Evolutionary conservation across 2,113 vertebrate genomes (phyloP).

Genomic region (Speoplatyrhinus poulsoni): DNA sequence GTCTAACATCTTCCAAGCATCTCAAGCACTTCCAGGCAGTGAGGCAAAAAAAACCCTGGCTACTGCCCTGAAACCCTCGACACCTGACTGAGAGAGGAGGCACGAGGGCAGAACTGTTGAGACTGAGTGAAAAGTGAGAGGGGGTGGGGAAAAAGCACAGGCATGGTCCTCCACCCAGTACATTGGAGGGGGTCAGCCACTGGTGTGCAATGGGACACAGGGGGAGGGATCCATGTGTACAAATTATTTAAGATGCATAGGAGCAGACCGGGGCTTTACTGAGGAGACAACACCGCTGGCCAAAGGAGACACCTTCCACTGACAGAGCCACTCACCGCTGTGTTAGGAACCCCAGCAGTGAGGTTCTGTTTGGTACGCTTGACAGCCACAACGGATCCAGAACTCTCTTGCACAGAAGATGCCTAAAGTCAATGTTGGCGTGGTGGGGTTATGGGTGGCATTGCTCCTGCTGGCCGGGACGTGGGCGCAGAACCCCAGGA

Average conservation of each 20-base stretch:
- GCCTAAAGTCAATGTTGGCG: slow-evolving; percentile 51
- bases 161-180: slow-evolving; percentile 53
- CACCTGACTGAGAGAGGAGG: slow-evolving; percentile 39
- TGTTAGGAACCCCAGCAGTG: background rate
- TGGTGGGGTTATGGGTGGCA: slow-evolving; percentile 47
- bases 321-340: slow-evolving; percentile 9
- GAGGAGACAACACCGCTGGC: slow-evolving; percentile 55
- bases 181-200: slow-evolving; percentile 65
- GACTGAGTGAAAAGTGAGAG: slow-evolving; percentile 59
- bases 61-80: slow-evolving; percentile 35
- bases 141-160: slow-evolving; percentile 58
- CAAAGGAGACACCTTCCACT: slow-evolving; percentile 20
- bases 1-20: background rate
- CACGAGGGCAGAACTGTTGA: slow-evolving; percentile 34
- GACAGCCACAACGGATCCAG: background rate
- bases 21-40: slow-evolving; percentile 22
- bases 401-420: slow-evolving; percentile 50
- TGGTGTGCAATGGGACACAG: slow-evolving; percentile 49
- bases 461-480: slow-evolving; percentile 63
- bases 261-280: slow-evolving; percentile 61
- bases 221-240: slow-evolving; percentile 81
- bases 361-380: background rate
- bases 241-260: slow-evolving; percentile 90
- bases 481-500: slow-evolving; percentile 80
- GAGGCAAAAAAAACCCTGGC: slow-evolving; percentile 2